A percentile compares a stretch with the other conserved stretches of the same genome.
Conservation (phyloP, 2,888 invertebrate genomes). For the Tyria jacobaeae region DNA sequence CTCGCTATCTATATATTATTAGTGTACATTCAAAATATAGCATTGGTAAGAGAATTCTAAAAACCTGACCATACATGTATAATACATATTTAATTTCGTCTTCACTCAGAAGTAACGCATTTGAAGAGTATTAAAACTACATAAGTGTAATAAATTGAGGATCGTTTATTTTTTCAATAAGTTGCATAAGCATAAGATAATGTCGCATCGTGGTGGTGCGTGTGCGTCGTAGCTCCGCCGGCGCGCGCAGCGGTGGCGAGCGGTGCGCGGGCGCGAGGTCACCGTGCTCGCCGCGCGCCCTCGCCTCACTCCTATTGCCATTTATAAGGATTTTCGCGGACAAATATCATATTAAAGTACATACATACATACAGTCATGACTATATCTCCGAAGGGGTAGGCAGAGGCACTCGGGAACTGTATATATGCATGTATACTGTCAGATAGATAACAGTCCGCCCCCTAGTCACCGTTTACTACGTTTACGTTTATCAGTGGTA, state of each 20-base stretch:
- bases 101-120: background rate
- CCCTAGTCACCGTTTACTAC: too few relatives aligned
- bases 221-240: constrained; percentile 40
- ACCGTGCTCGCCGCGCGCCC: constrained; percentile 42
- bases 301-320: constrained; percentile 17
- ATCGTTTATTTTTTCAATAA: background rate
- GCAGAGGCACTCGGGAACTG: too few relatives aligned
- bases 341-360: background rate
- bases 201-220: constrained; percentile 47
- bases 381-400: too few relatives aligned
- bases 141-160: background rate
- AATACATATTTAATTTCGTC: too few relatives aligned
- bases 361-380: too few relatives aligned
- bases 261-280: constrained; percentile 55
- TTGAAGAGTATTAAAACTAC: background rate
- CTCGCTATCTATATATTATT: background rate
- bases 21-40: too few relatives aligned
- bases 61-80: too few relatives aligned
- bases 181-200: constrained; percentile 18
- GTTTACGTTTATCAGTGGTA: too few relatives aligned
- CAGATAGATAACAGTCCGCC: too few relatives aligned
- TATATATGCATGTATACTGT: too few relatives aligned
- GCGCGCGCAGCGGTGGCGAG: constrained; percentile 37
- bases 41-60: too few relatives aligned
- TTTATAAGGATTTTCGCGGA: constrained; percentile 5